Conservation (phyloP, 2,888 invertebrate species). For the Siphlonurus alternatus region DNA sequence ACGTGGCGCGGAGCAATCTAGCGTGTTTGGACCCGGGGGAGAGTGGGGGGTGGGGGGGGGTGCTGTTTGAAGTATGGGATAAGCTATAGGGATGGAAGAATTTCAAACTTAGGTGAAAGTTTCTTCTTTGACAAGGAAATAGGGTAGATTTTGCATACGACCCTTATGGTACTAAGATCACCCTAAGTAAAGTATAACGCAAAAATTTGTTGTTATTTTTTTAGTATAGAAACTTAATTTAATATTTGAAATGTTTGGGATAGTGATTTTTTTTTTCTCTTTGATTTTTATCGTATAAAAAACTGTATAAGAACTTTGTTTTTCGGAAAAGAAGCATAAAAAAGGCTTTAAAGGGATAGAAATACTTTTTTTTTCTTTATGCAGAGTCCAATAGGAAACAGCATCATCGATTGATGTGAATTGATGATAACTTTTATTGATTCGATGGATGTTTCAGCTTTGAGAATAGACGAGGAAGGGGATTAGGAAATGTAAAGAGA, state of each 20-base stretch:
- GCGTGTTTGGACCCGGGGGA: neutral
- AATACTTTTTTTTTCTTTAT: neutral
- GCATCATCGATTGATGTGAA: conserved; percentile 1
- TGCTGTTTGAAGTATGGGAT: too few species aligned
- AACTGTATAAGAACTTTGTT: neutral
- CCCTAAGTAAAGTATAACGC: too few species aligned
- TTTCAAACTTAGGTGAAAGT: neutral
- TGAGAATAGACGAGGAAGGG: neutral
- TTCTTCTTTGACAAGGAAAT: neutral
- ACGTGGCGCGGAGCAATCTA: too few species aligned
- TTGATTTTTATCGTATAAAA: neutral
- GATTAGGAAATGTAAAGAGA: conserved; percentile 3
- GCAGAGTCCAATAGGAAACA: conserved; percentile 1
- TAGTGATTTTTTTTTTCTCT: too few species aligned
- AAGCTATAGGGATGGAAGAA: neutral
- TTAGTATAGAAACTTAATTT: too few species aligned
- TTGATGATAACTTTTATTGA: conserved; percentile 3
- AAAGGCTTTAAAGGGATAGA: neutral
- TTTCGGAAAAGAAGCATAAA: neutral
- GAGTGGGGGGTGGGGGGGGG: neutral
- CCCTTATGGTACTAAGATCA: too few species aligned
- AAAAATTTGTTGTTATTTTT: too few species aligned
- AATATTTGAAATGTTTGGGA: too few species aligned
- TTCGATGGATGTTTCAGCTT: neutral
- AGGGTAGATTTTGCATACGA: neutral